Evolutionary conservation across 2,888 invertebrate genomes (phyloP), one percentile per base, ranked within the genome.

Genomic region (Halictus quadricinctus): DNA sequence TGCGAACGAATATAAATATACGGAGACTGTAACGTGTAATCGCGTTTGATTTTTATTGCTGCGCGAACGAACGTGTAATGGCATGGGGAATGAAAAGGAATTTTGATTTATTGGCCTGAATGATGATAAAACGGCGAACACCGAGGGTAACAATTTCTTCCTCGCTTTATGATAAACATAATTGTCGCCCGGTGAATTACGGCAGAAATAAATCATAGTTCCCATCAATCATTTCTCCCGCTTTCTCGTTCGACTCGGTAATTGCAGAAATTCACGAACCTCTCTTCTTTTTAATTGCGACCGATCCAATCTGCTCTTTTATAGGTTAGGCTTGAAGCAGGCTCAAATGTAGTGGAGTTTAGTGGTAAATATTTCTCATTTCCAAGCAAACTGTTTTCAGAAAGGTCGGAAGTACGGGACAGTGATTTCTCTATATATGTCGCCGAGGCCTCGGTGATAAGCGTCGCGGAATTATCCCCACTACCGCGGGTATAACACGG

Each of bases 1-100:
- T 64, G n/a, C 25, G 25, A 64, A 64, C 69, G 69, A 69, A 41
- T 69, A 69, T 69, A 41, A 36, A 69, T 69, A 69, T 21, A 10
- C 4, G 29, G 69, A 15, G 69, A 21, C 7, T 10, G 36, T 4
- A 21, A 41, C 36, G 29, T 21, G 69, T 41, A 18, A 41, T 21
- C 21, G 36, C 69, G 18, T 21, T 21, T 69, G 41, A 36, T 69
- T 69, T 69, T 69, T 69, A 69, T 69, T 69, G 21, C 41, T 12
- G 0, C 69, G 18, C 69, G 41, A 41, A 43, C 69, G 41, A 43
- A 41, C 36, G 41, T 36, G 3, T 12, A 41, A 69, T 1, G 41
- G 18, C 18, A 10, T n/a, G 21, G 5, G 41, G 12, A 18, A 41
- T 21, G 12, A 69, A 21, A 21, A 41, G 4, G 69, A 41, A 36